Conservation (phyloP, 2,888 invertebrate genomes). For the Deilephila porcellus region DNA sequence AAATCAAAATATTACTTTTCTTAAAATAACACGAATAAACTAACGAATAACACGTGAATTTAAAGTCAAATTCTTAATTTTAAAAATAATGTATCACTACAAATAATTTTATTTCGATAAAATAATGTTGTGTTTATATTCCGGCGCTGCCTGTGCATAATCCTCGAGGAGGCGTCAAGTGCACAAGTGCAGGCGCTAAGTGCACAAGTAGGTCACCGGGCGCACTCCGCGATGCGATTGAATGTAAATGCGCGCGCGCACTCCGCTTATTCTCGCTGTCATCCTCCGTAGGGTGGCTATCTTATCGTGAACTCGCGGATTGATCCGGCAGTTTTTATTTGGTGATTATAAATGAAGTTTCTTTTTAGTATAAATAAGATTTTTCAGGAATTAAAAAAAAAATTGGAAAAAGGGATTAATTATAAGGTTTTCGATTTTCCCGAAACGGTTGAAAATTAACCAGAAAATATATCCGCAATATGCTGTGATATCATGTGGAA, state of each 20-base stretch:
- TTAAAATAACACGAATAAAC: too few species aligned
- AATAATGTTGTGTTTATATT: neutral
- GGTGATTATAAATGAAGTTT: neutral
- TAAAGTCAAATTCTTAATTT: neutral
- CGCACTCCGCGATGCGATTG: slow-evolving; percentile 58
- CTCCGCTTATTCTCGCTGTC: slow-evolving; percentile 51
- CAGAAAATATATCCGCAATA: too few species aligned
- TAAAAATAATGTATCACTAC: neutral
- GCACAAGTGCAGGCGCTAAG: slow-evolving; percentile 41
- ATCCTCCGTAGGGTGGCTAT: slow-evolving; percentile 57
- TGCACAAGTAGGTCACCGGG: slow-evolving; percentile 67
- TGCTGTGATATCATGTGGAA: too few species aligned
- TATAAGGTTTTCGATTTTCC: too few species aligned
- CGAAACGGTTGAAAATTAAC: too few species aligned
- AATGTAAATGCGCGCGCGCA: slow-evolving; percentile 76
- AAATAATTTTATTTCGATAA: neutral
- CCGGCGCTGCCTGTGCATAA: neutral
- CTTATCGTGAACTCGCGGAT: neutral
- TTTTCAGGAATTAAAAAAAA: too few species aligned
- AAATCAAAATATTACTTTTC: neutral
- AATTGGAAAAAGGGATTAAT: too few species aligned
- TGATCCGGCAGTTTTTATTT: neutral
- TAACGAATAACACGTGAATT: too few species aligned
- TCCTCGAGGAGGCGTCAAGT: slow-evolving; percentile 12
- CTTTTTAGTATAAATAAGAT: too few species aligned